phyloP scores from a whole-genome alignment of 37 sponge, comb jelly and placozoan genomes.

The Ianthella basta region DNA sequence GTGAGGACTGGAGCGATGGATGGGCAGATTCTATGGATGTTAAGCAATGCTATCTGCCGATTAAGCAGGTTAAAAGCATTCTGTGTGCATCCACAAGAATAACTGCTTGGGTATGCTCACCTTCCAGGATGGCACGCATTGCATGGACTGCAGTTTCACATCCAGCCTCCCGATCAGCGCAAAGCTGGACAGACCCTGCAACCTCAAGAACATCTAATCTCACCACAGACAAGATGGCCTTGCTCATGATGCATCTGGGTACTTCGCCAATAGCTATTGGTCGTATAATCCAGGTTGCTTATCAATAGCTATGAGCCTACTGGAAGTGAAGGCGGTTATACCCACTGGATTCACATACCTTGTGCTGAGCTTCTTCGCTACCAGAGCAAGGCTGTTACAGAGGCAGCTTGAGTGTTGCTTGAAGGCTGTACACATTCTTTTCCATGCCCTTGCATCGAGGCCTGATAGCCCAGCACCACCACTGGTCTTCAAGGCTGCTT shows the following conservation, averaged over 20 bases:
- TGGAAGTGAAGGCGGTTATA: neutral
- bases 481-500: neutral
- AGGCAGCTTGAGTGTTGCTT: neutral
- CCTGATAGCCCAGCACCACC: slow-evolving; percentile 10
- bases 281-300: neutral
- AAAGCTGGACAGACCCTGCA: neutral
- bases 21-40: neutral
- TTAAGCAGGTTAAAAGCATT: slow-evolving; percentile 19
- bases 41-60: neutral
- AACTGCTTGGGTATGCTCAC: neutral
- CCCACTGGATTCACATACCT: neutral
- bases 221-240: neutral
- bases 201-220: neutral
- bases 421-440: slow-evolving; percentile 1
- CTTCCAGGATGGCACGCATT: neutral
- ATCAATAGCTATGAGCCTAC: slow-evolving; percentile 16
- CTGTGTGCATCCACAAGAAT: neutral
- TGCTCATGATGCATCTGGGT: neutral
- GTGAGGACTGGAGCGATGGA: slow-evolving; percentile 2
- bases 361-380: neutral
- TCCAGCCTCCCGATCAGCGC: slow-evolving; percentile 2
- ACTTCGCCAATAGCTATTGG: slow-evolving; percentile 2
- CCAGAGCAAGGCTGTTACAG: neutral
- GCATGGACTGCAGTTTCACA: slow-evolving; percentile 11
- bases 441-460: neutral